Base-by-base conservation (phyloP, 2,797 vertebrate genomes). In the Sebastes kiyomatsui region DNA sequence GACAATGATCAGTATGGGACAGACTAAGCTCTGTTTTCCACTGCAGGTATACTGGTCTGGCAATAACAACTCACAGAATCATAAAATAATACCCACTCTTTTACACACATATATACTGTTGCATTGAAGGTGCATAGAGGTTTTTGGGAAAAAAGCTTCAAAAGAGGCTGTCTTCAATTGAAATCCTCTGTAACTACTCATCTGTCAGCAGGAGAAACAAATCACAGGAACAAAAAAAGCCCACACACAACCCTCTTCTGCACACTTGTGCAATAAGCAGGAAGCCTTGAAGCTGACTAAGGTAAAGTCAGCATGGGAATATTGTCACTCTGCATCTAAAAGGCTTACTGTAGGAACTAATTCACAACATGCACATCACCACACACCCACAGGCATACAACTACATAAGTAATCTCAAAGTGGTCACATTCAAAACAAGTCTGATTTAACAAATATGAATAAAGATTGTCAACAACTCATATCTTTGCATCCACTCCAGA, bases 221-320 rank as follows among this genome's bases (percentile, higher is more conserved):
- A 72, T 54, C 60, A 55, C n/a, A 1, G n/a, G 16, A 82, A 22
- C 35, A 69, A 61, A 68, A 68, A 62, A 9, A 71, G 52, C 72
- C 67, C 52, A 76, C 83, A 79, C 61, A 86, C 61, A 70, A 54
- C 35, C 42, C 49, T 77, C 79, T 85, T 86, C 75, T 90, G 90
- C 85, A 83, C 64, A 81, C 80, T 72, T 58, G 81, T 77, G 83
- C 91, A 93, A 84, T 88, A 91, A 78, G 67, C 88, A 91, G 81
- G 77, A 77, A 90, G 9, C 68, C 87, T 84, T 82, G 75, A 85
- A 78, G 92, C 94, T 93, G 92, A 93, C 86, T 89, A 77, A 88
- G 85, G 80, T 80, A 4, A 80, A 90, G 89, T 92, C 87, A 92
- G 86, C 86, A 87, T 82, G 72, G 58, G 73, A 87, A 88, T 83